Evolutionary conservation across 23 tunicate genomes (phyloP).

Genomic region (Trididemnum miniatum): DNA sequence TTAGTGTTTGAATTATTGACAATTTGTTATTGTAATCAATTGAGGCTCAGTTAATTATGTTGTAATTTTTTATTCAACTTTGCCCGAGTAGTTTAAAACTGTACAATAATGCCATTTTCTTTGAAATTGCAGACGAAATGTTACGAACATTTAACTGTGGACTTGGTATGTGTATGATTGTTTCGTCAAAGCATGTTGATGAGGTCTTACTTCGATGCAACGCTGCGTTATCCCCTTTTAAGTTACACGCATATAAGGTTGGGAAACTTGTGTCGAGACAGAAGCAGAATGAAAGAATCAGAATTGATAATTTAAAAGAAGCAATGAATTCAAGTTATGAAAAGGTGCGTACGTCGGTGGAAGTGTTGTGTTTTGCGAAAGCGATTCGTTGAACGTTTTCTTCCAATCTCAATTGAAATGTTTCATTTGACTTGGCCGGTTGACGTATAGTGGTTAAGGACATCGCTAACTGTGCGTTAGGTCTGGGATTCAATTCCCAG

Average conservation of each 20-base stretch:
- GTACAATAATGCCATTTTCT: background rate
- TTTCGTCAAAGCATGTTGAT: conserved; percentile 11
- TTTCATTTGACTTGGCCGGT: too few species aligned
- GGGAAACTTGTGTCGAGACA: conserved; percentile 27
- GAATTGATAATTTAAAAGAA: conserved; percentile 35
- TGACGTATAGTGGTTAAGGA: too few species aligned
- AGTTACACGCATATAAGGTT: conserved; percentile 19
- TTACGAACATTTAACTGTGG: conserved; percentile 85
- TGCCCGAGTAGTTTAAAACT: too few species aligned
- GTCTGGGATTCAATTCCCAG: too few species aligned
- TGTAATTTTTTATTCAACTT: background rate
- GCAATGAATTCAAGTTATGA: background rate
- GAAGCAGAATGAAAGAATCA: conserved; percentile 6
- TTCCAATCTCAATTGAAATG: too few species aligned
- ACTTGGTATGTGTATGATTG: conserved; percentile 69
- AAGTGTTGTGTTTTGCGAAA: too few species aligned
- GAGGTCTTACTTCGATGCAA: conserved; percentile 38
- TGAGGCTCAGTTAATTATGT: background rate
- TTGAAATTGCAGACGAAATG: conserved; percentile 58
- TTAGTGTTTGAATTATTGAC: too few species aligned
- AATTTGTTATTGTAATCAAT: too few species aligned
- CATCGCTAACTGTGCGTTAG: too few species aligned
- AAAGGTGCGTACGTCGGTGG: too few species aligned
- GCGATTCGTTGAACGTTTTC: too few species aligned
- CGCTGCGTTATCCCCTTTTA: background rate